These are phyloP conservation scores for Agrypnus murinus DNA, from an alignment of 2,888 invertebrate genomes.

Conservation along the genomic window DNA sequence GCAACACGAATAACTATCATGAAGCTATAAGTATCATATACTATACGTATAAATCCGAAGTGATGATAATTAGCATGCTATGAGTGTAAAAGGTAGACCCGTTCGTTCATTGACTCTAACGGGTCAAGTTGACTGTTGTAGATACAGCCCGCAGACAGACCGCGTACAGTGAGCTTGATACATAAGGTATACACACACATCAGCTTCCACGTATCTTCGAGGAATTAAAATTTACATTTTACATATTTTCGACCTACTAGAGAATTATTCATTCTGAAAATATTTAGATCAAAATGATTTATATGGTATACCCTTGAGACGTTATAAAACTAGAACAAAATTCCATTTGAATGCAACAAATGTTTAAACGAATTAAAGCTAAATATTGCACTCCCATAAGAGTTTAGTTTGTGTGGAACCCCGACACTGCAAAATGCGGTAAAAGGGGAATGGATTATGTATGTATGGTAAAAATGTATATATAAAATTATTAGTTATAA, in stretches of 20 bases:
- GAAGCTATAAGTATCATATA: slow-evolving; percentile 37
- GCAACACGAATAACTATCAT: slow-evolving; percentile 58
- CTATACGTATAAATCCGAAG: slow-evolving; percentile 37
- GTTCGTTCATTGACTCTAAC: slow-evolving; percentile 52
- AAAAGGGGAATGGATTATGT: no score
- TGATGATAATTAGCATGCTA: slow-evolving; percentile 46
- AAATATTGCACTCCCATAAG: no score
- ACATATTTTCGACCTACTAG: slow-evolving; percentile 34
- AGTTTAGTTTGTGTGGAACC: no score
- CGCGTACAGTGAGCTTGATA: slow-evolving; percentile 31
- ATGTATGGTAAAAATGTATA: no score
- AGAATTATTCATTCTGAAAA: background rate
- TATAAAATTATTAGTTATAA: no score
- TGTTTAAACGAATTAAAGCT: no score
- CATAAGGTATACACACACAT: slow-evolving; percentile 23
- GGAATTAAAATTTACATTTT: slow-evolving; percentile 24
- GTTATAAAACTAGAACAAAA: no score
- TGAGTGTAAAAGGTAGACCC: slow-evolving; percentile 31
- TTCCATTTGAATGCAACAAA: no score
- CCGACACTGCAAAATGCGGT: no score
- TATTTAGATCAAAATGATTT: background rate
- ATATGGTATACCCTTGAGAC: no score
- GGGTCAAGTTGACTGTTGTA: slow-evolving; percentile 40
- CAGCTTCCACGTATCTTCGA: background rate
- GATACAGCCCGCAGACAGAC: slow-evolving; percentile 42